phyloP scores from a whole-genome alignment of 2,797 vertebrate genomes.

The Parauchenoglanis punctatus region DNA sequence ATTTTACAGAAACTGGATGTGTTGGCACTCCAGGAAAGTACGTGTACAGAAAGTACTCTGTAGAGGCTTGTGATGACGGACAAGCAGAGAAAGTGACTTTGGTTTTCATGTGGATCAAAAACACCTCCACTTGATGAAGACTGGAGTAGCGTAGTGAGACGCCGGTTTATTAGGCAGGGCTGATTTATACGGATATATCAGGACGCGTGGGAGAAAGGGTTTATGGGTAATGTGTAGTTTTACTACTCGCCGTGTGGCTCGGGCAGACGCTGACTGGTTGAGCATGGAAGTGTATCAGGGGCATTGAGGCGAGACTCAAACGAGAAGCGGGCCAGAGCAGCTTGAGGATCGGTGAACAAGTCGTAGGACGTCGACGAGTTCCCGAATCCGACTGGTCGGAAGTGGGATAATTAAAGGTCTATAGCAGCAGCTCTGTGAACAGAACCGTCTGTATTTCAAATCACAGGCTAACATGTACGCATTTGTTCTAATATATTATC shows the following conservation, averaged over 20 bases:
- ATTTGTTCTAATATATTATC: background rate
- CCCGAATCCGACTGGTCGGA: background rate
- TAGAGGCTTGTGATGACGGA: constrained; percentile 42
- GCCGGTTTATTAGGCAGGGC: constrained; percentile 24
- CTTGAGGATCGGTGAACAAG: background rate
- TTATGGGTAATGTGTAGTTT: background rate
- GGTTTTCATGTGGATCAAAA: constrained; percentile 50
- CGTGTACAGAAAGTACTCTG: constrained; percentile 5
- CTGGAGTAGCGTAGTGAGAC: background rate
- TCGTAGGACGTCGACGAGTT: background rate
- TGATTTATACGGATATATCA: constrained; percentile 17
- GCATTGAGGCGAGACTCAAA: background rate
- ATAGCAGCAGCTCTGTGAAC: background rate
- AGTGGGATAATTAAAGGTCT: background rate
- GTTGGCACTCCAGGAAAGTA: constrained; percentile 37
- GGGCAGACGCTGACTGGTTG: background rate
- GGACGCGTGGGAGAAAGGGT: background rate
- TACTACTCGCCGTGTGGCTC: background rate
- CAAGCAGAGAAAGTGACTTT: constrained; percentile 56
- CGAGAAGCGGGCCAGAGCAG: background rate
- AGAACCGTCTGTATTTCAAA: background rate
- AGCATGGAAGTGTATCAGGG: background rate
- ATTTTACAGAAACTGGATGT: constrained; percentile 48
- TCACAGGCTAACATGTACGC: background rate
- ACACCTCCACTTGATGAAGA: constrained; percentile 11